phyloP scores from a whole-genome alignment of 2,888 invertebrate genomes.

The Dynastes tityus region DNA sequence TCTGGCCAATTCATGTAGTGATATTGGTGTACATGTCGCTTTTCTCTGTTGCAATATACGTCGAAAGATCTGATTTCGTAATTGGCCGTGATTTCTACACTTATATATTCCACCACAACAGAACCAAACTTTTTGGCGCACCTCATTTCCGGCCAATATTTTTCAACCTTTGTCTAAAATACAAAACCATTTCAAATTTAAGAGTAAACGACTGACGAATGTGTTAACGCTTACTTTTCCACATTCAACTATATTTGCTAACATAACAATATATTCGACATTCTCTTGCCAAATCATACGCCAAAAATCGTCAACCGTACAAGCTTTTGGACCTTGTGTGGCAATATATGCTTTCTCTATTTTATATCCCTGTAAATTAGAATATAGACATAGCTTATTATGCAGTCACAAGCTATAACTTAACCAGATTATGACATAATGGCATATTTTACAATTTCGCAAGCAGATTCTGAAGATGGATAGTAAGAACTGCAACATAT shows the following conservation, averaged over 20 bases:
- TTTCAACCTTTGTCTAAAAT: slow-evolving; percentile 70
- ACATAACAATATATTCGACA: slow-evolving; percentile 71
- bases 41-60: slow-evolving; percentile 57
- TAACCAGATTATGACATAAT: too few species aligned
- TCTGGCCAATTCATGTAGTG: slow-evolving; percentile 74
- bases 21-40: slow-evolving; percentile 67
- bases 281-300: slow-evolving; percentile 71
- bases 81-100: slow-evolving; percentile 65
- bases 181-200: background rate
- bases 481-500: too few species aligned
- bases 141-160: slow-evolving; percentile 72
- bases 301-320: slow-evolving; percentile 68
- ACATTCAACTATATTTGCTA: slow-evolving; percentile 71
- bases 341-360: slow-evolving; percentile 65
- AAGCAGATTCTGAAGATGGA: too few species aligned
- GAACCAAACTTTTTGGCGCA: slow-evolving; percentile 65
- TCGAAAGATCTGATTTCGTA: slow-evolving; percentile 66
- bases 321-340: slow-evolving; percentile 66
- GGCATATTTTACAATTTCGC: too few species aligned
- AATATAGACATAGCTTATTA: too few species aligned
- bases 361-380: slow-evolving; percentile 63
- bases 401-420: too few species aligned
- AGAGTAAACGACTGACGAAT: too few species aligned
- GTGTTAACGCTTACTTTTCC: slow-evolving; percentile 64
- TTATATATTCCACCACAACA: slow-evolving; percentile 64